These are phyloP conservation scores for Pyxicephalus adspersus DNA, from an alignment of 2,113 vertebrate species.

Conservation along the genomic window DNA sequence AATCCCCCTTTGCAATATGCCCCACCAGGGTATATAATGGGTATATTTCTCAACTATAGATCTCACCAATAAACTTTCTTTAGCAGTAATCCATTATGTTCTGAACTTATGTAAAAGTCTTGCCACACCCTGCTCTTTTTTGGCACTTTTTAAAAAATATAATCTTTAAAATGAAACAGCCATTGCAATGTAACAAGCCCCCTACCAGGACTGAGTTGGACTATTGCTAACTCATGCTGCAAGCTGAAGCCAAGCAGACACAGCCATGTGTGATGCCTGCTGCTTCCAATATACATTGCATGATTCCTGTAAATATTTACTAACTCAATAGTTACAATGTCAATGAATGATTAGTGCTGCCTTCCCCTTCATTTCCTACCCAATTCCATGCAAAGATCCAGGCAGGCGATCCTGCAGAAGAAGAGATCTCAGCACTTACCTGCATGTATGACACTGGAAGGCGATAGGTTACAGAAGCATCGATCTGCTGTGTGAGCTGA, in stretches of 20 bases:
- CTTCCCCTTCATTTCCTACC: too few species aligned
- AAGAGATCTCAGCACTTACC: conserved; percentile 80
- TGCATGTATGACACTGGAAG: conserved; percentile 81
- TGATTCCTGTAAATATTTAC: conserved; percentile 63
- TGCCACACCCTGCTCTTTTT: conserved; percentile 62
- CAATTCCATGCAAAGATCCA: too few species aligned
- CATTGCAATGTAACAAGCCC: neutral
- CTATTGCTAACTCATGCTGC: neutral
- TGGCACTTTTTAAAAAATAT: too few species aligned
- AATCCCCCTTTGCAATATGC: conserved; percentile 86
- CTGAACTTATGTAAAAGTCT: conserved; percentile 78
- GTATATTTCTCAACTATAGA: conserved; percentile 82
- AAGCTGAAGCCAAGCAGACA: neutral
- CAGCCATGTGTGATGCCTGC: neutral
- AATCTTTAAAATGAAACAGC: neutral
- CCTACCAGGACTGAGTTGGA: neutral
- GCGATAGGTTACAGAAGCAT: conserved; percentile 83
- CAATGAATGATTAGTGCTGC: conserved; percentile 8
- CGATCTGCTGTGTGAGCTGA: conserved; percentile 82
- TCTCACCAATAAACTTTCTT: conserved; percentile 74
- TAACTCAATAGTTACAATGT: conserved; percentile 63
- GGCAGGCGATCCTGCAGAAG: conserved; percentile 64
- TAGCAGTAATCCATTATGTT: conserved; percentile 76
- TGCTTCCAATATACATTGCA: conserved; percentile 64
- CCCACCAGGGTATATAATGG: conserved; percentile 84